phyloP scores from a whole-genome alignment of 2,797 vertebrate species.

The Phylloscopus collybita region DNA sequence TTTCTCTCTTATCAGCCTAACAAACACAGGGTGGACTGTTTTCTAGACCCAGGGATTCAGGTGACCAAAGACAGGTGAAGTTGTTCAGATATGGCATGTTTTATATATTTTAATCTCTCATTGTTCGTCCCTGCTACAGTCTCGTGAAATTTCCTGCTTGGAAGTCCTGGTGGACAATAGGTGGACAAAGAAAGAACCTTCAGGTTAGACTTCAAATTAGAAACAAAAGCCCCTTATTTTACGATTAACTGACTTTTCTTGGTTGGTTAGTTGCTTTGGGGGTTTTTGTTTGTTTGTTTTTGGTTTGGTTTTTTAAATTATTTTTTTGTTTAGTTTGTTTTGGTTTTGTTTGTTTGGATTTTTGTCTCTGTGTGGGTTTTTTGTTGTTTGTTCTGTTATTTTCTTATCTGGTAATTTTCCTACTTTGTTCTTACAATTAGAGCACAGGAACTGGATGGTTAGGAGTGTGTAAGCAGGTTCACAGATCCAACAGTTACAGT shows the following conservation, averaged over 20 bases:
- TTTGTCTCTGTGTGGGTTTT: not conserved
- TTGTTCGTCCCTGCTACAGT: not conserved
- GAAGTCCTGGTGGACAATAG: conserved; percentile 26
- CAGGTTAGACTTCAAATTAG: conserved; percentile 42
- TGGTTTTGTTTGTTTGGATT: not conserved
- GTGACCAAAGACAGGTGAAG: not conserved
- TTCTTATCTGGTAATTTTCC: not conserved
- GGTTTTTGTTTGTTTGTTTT: fast-evolving
- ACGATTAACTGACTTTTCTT: not conserved
- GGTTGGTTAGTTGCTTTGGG: not conserved
- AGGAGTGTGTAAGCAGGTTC: not conserved
- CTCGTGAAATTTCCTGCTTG: conserved; percentile 69
- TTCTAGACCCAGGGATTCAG: not conserved
- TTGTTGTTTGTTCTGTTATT: not conserved
- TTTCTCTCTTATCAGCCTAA: not conserved
- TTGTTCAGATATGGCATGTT: not conserved
- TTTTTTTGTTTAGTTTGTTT: not conserved
- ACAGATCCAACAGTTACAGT: not conserved
- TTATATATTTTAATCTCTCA: not conserved
- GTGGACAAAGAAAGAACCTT: not conserved
- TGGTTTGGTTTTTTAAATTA: fast-evolving
- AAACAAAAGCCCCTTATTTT: not conserved
- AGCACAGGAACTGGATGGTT: not conserved
- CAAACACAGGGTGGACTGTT: not conserved
- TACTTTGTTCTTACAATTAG: not conserved